These are phyloP conservation scores for Eilema griseolum DNA, from an alignment of 2,888 invertebrate genomes.

Conservation along the genomic window DNA sequence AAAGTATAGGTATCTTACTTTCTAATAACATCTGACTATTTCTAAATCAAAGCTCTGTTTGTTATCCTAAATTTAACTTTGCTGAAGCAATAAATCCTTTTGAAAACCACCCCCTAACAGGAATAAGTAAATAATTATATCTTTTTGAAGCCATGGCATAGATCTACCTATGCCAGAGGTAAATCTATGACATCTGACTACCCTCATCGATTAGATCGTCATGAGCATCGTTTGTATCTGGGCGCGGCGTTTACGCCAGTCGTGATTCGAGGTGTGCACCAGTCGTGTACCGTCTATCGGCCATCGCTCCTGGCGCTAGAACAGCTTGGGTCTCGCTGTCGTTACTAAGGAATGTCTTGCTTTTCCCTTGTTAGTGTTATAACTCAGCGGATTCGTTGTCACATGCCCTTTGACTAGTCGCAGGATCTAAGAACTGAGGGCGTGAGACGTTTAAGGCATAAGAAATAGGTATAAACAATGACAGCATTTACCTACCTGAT, in stretches of 20 bases:
- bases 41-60: too few species aligned
- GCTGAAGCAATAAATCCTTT: too few species aligned
- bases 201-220: constrained; percentile 34
- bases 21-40: too few species aligned
- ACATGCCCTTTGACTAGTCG: constrained; percentile 50
- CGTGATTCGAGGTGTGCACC: constrained; percentile 52
- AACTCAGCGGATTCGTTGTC: constrained; percentile 42
- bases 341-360: constrained; percentile 55
- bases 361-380: constrained; percentile 51
- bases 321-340: constrained; percentile 53
- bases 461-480: neutral
- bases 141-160: too few species aligned
- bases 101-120: too few species aligned
- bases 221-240: constrained; percentile 31
- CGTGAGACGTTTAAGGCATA: neutral
- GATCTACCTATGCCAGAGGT: too few species aligned
- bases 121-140: too few species aligned
- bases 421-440: constrained; percentile 31
- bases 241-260: constrained; percentile 21
- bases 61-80: too few species aligned
- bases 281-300: constrained; percentile 57
- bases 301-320: constrained; percentile 61
- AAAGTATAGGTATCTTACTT: too few species aligned
- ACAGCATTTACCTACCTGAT: neutral
- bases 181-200: constrained; percentile 28